Base-by-base conservation (phyloP, 23 tunicate genomes). In the Diplosoma virens region DNA sequence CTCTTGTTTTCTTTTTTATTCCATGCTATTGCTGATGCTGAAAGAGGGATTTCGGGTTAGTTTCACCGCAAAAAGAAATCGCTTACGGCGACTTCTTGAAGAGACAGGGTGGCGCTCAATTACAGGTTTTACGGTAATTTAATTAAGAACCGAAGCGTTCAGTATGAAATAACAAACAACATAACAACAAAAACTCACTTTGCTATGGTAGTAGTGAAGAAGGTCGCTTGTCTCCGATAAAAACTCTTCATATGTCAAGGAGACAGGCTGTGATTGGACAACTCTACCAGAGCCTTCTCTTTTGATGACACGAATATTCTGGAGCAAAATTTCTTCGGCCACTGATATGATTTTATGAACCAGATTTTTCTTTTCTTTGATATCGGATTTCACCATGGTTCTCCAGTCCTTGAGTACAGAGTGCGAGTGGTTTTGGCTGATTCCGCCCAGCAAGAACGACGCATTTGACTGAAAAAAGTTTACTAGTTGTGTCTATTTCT, bases 211-310 rank as follows among this genome's bases (percentile, higher is more conserved):
- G 61, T 81, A 48, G 33, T 37, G 16, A 36, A 76, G 70, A 25
- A 87, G 22, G 22, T 76, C 86, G 16, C 37, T 79, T 1, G 86
- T 87, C 14, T 58, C 95, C 23, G 36, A 47, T 33, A 87, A 45
- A 26, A 76, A 41, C 11, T 79, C 81, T 6, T 86, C 63, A 6
- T 41, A 3, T n/a, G 74, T 35, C 3, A 74, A 30, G 1, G 48
- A 25, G 21, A 75, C 72, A 0, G 59, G 23, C 21, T 52, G 29
- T 23, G 30, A 23, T 24, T 36, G 18, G 17, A 60, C 6, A 23
- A 36, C 30, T 23, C 63, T 78, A 23, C 34, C 48, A 21, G 48
- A 50, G 3, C 25, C 22, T 6, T 55, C 23, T 16, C 32, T 9
- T 9, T 4, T 56, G 6, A 30, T 25, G 7, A 48, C 55, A 25